Percentiles rank a stretch among this genome's conserved stretches.
These are phyloP conservation scores for Tokudaia tokunoshimensis DNA, from an alignment of 2,797 vertebrate species.

Conservation along the genomic window DNA sequence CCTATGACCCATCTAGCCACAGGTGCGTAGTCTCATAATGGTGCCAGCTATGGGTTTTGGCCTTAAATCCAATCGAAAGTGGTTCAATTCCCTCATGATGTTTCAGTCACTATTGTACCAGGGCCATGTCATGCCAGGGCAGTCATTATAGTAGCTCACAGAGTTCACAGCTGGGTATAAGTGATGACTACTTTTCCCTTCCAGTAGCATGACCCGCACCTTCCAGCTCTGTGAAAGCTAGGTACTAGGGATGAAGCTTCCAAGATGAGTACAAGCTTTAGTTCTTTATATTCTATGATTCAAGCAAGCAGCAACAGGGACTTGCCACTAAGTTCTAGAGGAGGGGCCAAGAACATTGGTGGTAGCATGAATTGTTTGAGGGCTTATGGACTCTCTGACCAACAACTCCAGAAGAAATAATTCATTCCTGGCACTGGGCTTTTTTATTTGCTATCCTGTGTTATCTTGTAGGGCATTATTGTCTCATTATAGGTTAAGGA, in stretches of 20 bases:
- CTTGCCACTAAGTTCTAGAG: neutral
- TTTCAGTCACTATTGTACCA: neutral
- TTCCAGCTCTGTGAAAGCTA: neutral
- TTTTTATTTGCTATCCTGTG: neutral
- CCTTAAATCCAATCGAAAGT: neutral
- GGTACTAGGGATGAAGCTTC: neutral
- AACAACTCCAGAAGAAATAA: neutral
- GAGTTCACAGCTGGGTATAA: neutral
- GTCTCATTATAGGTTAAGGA: neutral
- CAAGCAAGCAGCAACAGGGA: neutral
- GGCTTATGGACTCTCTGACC: neutral
- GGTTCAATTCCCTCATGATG: neutral
- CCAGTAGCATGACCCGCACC: neutral
- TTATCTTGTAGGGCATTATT: neutral
- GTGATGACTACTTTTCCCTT: neutral
- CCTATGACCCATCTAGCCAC: neutral
- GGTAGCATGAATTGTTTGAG: neutral
- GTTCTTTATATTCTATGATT: neutral
- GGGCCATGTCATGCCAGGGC: neutral
- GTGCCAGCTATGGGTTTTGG: neutral
- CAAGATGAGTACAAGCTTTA: neutral
- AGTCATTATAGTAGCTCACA: neutral
- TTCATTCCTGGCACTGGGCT: neutral
- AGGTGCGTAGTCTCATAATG: neutral
- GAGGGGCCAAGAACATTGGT: neutral